A percentile compares a stretch with the other conserved stretches of the same genome.
Conservation (phyloP, 2,113 vertebrate species). For the Malurus elegans region DNA sequence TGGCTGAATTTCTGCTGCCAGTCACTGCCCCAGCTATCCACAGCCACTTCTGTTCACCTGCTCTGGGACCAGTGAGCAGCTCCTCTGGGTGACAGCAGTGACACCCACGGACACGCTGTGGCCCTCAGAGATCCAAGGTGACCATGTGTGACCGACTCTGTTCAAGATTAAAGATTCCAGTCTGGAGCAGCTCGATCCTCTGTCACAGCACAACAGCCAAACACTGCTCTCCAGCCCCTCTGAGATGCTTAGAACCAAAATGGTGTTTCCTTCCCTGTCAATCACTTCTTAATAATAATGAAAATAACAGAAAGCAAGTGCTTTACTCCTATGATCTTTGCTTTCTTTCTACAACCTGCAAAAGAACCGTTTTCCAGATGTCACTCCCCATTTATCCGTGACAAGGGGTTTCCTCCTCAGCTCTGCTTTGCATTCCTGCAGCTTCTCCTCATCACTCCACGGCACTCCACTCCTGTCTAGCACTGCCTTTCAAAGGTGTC, state of each 20-base stretch:
- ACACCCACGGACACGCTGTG: fast-evolving
- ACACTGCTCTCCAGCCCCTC: not conserved
- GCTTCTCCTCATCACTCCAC: not conserved
- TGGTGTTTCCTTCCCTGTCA: not conserved
- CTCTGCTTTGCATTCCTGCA: not conserved
- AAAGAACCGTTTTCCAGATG: not conserved
- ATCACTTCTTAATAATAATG: not conserved
- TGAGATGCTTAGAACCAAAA: not conserved
- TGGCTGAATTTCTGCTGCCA: not conserved
- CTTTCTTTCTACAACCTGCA: not conserved
- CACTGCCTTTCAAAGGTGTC: not conserved
- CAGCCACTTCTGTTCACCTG: not conserved
- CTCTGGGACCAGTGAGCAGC: fast-evolving
- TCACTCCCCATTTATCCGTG: not conserved
- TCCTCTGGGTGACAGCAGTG: not conserved
- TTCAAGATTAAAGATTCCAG: not conserved
- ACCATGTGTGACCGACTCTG: fast-evolving
- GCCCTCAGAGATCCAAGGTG: not conserved
- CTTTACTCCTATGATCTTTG: not conserved
- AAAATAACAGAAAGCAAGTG: not conserved
- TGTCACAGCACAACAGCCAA: not conserved
- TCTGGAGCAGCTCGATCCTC: not conserved
- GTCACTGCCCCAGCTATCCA: not conserved
- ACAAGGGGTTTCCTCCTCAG: not conserved
- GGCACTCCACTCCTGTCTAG: not conserved